Evolutionary conservation across 2,797 vertebrate genomes (phyloP).

Genomic region (Hemitrygon akajei): DNA sequence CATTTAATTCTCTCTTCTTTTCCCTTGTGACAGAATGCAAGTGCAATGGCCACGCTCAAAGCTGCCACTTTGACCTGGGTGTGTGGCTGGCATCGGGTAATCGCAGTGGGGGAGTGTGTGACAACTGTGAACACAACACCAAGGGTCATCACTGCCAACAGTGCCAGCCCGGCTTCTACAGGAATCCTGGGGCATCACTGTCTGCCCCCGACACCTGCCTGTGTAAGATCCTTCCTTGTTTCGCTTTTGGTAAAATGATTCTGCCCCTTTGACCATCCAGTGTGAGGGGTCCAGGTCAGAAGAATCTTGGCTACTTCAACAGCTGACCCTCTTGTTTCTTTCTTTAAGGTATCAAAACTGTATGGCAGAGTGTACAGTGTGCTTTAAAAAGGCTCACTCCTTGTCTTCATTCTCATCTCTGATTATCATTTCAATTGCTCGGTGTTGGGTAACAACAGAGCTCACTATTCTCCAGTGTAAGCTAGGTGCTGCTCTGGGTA

Average conservation of each 20-base stretch:
- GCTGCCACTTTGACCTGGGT: constrained; percentile 77
- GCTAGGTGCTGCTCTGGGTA: no score
- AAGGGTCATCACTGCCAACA: constrained; percentile 80
- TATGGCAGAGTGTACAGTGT: no score
- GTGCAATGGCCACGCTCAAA: constrained; percentile 82
- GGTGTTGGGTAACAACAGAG: no score
- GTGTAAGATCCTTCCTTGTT: constrained; percentile 58
- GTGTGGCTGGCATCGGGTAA: constrained; percentile 78
- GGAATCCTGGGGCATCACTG: constrained; percentile 65
- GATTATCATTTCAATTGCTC: no score
- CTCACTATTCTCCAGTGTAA: no score
- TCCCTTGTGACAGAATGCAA: constrained; percentile 69
- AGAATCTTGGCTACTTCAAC: neutral
- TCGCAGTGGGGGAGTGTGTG: constrained; percentile 77
- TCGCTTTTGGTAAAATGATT: neutral
- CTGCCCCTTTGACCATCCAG: neutral
- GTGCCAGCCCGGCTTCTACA: constrained; percentile 81
- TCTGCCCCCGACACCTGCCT: constrained; percentile 77
- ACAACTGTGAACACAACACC: constrained; percentile 83
- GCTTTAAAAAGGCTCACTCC: no score
- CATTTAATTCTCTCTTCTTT: neutral
- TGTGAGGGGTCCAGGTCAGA: neutral
- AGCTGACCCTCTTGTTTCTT: neutral
- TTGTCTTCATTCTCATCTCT: no score
- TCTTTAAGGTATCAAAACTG: neutral